Conservation (phyloP, 2,113 vertebrate species). For the Sterrhoptilus dennistouni region DNA sequence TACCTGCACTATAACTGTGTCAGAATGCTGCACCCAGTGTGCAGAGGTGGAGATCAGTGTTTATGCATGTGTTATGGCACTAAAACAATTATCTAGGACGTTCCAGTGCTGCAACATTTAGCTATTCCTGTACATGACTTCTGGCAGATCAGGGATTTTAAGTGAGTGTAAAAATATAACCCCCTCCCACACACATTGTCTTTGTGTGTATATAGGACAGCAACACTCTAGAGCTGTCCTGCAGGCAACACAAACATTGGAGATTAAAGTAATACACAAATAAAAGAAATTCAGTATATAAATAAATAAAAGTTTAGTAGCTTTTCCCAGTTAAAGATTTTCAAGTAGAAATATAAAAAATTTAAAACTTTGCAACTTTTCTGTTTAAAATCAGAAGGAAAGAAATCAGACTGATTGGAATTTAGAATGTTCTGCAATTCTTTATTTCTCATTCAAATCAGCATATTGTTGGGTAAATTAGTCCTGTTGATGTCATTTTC, state of each 20-base stretch:
- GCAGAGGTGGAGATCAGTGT: neutral
- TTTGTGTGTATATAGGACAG: neutral
- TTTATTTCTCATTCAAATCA: neutral
- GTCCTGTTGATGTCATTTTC: neutral
- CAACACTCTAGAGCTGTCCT: neutral
- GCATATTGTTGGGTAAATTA: neutral
- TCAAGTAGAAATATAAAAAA: neutral
- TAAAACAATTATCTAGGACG: neutral
- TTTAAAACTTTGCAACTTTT: neutral
- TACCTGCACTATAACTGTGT: neutral
- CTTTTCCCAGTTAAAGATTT: neutral
- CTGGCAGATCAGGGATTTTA: neutral
- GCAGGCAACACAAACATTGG: neutral
- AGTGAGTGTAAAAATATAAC: neutral
- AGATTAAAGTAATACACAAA: neutral
- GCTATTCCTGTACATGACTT: neutral
- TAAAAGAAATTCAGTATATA: neutral
- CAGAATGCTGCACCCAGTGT: neutral
- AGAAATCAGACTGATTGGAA: neutral
- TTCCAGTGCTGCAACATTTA: neutral
- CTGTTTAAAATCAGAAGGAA: neutral
- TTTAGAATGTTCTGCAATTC: neutral
- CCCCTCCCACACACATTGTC: neutral
- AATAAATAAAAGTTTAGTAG: neutral
- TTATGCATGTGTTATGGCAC: neutral